Evolutionary conservation across 2,888 invertebrate genomes (phyloP), one percentile per base, ranked within the genome.

Genomic region (Asteroscopus sphinx): DNA sequence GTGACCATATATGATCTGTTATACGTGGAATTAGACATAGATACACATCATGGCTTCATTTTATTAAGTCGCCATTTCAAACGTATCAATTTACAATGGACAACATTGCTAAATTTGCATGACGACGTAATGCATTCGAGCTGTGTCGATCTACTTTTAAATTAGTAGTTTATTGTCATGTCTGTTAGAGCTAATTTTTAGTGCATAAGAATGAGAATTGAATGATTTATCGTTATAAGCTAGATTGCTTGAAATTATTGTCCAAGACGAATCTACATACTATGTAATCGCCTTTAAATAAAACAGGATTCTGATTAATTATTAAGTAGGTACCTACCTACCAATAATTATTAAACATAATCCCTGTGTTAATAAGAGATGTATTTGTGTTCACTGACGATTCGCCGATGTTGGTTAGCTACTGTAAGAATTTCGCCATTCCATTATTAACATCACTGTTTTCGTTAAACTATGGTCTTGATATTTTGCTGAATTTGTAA

Each of bases 51-150:
- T 15, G 39, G 80, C 85, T 75, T 79, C 68, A 60, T 67, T 80
- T 86, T 84, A 84, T 86, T 85, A 84, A 83, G 83, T 77, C 73
- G 79, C 77, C 72, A 80, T 86, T 84, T 80, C 63, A 80, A 85
- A 81, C 83, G 78, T 90, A 89, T 89, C 86, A 90, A 88, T 89
- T 90, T 89, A 84, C 86, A 81, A 80, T 80, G 82, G 81, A 80
- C 81, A 80, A 76, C 81, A 80, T 79, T 63, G 78, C 82, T 89
- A 86, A 87, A 89, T 89, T 86, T 87, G 83, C 85, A 85, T 83
- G 82, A 57, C 83, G 80, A 80, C 80, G 83, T 80, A 80, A 75
- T 86, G 78, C 79, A 80, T 80, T 80, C 71, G 58, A 80, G 76
- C 77, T 62, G 68, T 63, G 61, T 58, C 67, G 54, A 41, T 61